phyloP scores from a whole-genome alignment of 2,797 vertebrate species.

The Galaxias olidus region DNA sequence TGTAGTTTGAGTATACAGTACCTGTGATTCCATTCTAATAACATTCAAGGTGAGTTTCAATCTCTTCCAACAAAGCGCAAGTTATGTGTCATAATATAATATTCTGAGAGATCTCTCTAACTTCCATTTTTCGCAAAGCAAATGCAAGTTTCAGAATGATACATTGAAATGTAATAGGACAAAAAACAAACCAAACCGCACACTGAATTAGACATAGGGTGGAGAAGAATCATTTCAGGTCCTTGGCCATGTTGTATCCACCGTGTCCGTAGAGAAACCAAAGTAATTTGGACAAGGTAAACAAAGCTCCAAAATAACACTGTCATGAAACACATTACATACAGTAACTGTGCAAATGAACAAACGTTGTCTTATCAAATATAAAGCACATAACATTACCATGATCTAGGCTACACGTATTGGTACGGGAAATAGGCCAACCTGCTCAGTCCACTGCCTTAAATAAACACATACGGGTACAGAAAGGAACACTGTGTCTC shows the following conservation, averaged over 20 bases:
- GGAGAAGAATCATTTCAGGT: not conserved
- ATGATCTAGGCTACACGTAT: conserved; percentile 29
- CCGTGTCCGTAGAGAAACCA: conserved; percentile 9
- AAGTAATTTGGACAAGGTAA: conserved; percentile 20
- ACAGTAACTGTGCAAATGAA: conserved; percentile 10
- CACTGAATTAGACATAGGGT: not conserved
- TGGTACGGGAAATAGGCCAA: conserved; percentile 41
- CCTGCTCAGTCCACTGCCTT: conserved; percentile 16
- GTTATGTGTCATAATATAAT: conserved; percentile 41
- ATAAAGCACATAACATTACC: conserved; percentile 15
- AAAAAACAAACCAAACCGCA: not conserved
- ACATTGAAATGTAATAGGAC: conserved; percentile 37
- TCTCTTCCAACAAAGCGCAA: conserved; percentile 54
- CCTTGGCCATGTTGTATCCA: conserved; percentile 14
- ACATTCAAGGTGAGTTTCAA: conserved; percentile 70
- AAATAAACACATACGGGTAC: conserved; percentile 44
- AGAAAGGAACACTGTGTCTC: conserved; percentile 57
- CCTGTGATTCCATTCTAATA: conserved; percentile 64
- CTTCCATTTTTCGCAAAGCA: conserved; percentile 28
- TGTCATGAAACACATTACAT: conserved; percentile 21
- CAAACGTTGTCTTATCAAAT: conserved; percentile 22
- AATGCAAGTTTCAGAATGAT: conserved; percentile 25
- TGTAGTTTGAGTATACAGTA: conserved; percentile 50
- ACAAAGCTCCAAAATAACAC: conserved; percentile 30
- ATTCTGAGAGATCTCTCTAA: not conserved